A percentile compares a stretch with the other conserved stretches of the same genome.
Conservation (phyloP, 2,888 invertebrate species). For the Exephanes ischioxanthus region DNA sequence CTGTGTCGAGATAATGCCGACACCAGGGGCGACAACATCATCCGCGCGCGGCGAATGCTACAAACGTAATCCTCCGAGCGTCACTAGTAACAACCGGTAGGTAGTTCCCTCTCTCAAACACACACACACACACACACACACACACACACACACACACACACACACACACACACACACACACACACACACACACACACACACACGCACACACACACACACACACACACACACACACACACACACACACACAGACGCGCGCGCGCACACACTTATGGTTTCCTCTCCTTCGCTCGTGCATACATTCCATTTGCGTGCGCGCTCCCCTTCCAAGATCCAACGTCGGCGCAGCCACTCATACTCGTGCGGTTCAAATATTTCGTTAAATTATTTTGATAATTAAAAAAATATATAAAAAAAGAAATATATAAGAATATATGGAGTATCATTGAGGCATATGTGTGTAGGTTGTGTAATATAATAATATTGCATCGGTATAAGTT, state of each 20-base stretch:
- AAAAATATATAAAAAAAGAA: neutral
- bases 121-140: neutral
- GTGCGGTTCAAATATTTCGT: neutral
- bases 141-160: neutral
- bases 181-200: neutral
- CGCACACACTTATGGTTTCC: constrained; percentile 8
- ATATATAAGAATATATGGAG: neutral
- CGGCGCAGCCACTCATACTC: neutral
- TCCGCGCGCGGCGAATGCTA: constrained; percentile 80
- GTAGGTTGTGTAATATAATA: neutral
- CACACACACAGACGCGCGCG: too few species aligned
- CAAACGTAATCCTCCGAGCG: constrained; percentile 81
- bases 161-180: neutral
- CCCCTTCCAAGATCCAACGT: neutral
- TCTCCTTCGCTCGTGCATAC: constrained; percentile 55
- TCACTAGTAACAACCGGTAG: constrained; percentile 80
- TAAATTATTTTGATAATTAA: neutral
- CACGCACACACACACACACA: neutral
- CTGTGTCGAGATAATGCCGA: constrained; percentile 83
- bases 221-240: neutral
- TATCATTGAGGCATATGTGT: constrained; percentile 8
- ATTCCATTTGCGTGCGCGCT: neutral
- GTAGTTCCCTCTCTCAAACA: constrained; percentile 69
- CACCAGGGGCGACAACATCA: constrained; percentile 84
- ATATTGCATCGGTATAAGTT: constrained; percentile 28